Base-by-base conservation (phyloP, 2,113 vertebrate genomes). In the Hipposideros armiger region DNA sequence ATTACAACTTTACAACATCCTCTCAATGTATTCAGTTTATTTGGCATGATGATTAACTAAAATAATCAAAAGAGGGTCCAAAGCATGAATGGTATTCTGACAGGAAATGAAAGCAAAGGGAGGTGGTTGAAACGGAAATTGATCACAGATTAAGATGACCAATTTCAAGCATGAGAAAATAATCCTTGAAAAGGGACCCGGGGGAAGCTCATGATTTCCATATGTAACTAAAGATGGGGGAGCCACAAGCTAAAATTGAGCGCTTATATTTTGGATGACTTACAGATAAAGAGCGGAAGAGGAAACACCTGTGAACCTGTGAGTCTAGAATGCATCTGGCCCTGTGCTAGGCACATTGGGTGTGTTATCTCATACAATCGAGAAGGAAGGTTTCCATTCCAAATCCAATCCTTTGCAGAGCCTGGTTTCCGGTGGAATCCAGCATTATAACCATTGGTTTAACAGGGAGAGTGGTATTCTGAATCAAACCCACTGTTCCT, bases 61-160 rank as follows among this genome's bases (percentile, higher is more conserved):
- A 91, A 40, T 96, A 91, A 95, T 92, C 96, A 96, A 32, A 87
- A 70, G 82, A 72, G 32, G 72, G 84, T 13, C 88, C 95, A 67
- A 97, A 87, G 5, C 7, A 42, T n/a, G 45, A 93, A 66, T 3
- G 3, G 64, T 16, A n/a, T 19, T 87, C 47, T n/a, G 10, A 69
- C 26, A 32, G 24, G 87, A 87, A 74, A 76, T 11, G 20, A 4
- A 84, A 54, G 6, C 11, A 92, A 10, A 85, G 14, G 90, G 28
- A 94, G 8, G 42, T 92, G 84, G 17, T 45, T 60, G 9, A 92
- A 91, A 20, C 3, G 62, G 58, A 42, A 90, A 83, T 6, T 94
- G 64, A 96, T 40, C n/a, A 47, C 91, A 87, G 58, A 93, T 20
- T 4, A 89, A 94, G 58, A 2, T 42, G 45, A n/a, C 62, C 90